A percentile compares a stretch with the other conserved stretches of the same genome.
Conservation (phyloP, 2,797 vertebrate genomes). For the Sebastes iracundus region DNA sequence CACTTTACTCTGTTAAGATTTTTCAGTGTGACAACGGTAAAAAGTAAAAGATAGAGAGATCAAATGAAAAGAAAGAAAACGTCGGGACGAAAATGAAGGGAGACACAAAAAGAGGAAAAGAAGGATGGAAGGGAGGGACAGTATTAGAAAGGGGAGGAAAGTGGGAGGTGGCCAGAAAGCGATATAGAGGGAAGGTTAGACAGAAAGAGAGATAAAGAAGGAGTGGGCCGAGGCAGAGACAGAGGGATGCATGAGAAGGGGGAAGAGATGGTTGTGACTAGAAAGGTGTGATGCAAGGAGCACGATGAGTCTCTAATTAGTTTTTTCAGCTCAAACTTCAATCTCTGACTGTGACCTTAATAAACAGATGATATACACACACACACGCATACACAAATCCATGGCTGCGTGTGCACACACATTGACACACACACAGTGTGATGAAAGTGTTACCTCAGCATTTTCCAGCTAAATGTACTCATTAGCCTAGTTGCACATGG, state of each 20-base stretch:
- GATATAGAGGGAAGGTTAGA: slow-evolving; percentile 3
- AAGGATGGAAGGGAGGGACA: not conserved
- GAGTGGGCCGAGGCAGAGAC: slow-evolving; percentile 10
- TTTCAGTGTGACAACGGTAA: not conserved
- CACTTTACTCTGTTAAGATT: not conserved
- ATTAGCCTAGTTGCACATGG: slow-evolving; percentile 85
- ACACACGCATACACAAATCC: slow-evolving; percentile 8
- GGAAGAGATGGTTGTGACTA: slow-evolving; percentile 21
- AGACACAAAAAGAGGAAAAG: not conserved
- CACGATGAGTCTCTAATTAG: slow-evolving; percentile 66
- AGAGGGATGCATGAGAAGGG: slow-evolving; percentile 18
- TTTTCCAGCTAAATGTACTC: slow-evolving; percentile 83
- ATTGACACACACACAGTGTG: slow-evolving; percentile 44
- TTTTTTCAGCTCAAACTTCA: slow-evolving; percentile 68
- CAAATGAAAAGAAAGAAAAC: not conserved
- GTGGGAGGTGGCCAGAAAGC: not conserved
- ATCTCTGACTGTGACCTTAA: slow-evolving; percentile 75
- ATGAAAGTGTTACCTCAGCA: slow-evolving; percentile 84
- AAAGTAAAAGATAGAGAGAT: not conserved
- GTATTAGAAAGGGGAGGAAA: not conserved
- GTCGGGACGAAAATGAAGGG: not conserved
- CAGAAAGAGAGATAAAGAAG: not conserved
- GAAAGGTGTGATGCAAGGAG: slow-evolving; percentile 75
- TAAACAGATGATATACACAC: slow-evolving; percentile 69
- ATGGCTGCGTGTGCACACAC: not conserved